Evolutionary conservation across 2,888 invertebrate genomes (phyloP), one percentile per base, ranked within the genome.

Genomic region (Eurois occulta): DNA sequence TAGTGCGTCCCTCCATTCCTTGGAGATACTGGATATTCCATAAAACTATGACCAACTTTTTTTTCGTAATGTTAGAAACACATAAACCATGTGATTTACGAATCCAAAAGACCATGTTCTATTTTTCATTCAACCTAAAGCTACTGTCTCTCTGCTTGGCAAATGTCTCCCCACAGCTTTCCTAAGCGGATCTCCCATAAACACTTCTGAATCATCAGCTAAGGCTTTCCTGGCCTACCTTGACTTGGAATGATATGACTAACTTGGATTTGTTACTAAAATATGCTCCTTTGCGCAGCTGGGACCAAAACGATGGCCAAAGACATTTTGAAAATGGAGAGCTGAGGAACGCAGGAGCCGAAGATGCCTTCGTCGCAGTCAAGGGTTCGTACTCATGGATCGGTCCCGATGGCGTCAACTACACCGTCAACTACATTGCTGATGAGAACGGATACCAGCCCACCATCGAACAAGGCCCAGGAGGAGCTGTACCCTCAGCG

Each of bases 361-460:
- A 97, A 66, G 94, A 97, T 73, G 97, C 97, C 84, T 93, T 95
- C 32, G 92, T 97, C 52, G 90, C 94, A 4, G 95, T 97, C 28
- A 93, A 90, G 65, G 97, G 97, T 28, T 94, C 95, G 6, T 97
- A 95, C 93, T 93, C 95, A 41, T 97, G 96, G 92, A 89, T 95
- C 1, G 97, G 94, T 5, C 96, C 96, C 55, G 97, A 97, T 78
- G 97, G 97, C 18, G 93, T 96, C 64, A 94, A 92, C 3, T 97
- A 97, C 91, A 95, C 93, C 32, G 92, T 97, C 38, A 95, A 91
- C 68, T 97, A 97, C 92, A 91, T 95, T 13, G 97, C 97, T 43
- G 97, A 97, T 84, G 97, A 97, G 87, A 97, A 97, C 86, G 97
- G 97, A 13, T 97, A 94, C 95, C 96, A 96, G 83, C 97, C 97